These are phyloP conservation scores for Campoletis raptor DNA, from an alignment of 2,888 invertebrate genomes.

Conservation along the genomic window DNA sequence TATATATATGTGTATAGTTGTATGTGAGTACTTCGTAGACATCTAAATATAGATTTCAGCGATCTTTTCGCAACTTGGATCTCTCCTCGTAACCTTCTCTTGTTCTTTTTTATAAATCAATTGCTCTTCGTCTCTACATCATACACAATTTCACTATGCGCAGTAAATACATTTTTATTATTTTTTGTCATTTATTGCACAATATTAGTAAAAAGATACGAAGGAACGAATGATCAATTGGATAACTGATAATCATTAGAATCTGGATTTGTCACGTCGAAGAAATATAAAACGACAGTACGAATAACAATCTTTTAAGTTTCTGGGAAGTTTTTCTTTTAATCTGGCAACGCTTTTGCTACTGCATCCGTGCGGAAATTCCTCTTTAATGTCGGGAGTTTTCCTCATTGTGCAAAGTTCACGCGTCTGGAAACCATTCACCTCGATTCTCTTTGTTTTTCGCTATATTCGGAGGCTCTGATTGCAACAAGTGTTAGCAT, in stretches of 20 bases:
- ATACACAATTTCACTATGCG: background rate
- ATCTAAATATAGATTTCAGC: conserved; percentile 62
- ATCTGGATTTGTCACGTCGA: background rate
- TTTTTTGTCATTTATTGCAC: too few relatives aligned
- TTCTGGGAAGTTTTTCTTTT: conserved; percentile 4
- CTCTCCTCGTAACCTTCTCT: conserved; percentile 45
- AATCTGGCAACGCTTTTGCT: conserved; percentile 68
- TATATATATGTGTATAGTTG: conserved; percentile 1
- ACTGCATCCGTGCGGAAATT: conserved; percentile 70
- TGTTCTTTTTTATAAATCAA: conserved; percentile 51
- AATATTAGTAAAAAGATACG: too few relatives aligned
- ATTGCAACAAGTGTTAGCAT: conserved; percentile 39
- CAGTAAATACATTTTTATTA: conserved; percentile 39
- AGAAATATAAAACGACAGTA: background rate
- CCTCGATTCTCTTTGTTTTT: conserved; percentile 40
- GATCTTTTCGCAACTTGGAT: conserved; percentile 56
- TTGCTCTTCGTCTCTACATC: conserved; percentile 5
- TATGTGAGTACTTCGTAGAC: conserved; percentile 25
- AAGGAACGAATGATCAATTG: background rate
- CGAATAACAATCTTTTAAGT: background rate
- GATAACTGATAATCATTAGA: background rate
- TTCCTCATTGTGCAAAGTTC: conserved; percentile 69
- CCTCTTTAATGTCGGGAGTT: conserved; percentile 63
- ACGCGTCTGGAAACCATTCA: conserved; percentile 70
- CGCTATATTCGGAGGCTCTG: conserved; percentile 28